Conservation (phyloP, 2,888 invertebrate species). For the Pollenia labialis region DNA sequence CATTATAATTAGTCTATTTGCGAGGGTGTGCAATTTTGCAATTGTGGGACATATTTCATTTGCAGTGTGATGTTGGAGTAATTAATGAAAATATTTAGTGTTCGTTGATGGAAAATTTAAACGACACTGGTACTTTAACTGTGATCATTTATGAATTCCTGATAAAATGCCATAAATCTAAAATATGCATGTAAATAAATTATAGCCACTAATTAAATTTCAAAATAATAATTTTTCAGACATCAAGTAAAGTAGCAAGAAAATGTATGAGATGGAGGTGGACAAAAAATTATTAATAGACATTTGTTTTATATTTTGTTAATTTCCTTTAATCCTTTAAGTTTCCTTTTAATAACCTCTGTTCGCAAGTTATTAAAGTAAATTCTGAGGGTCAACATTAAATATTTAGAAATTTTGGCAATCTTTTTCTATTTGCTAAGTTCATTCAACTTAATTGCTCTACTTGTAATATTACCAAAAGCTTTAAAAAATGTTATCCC, state of each 20-base stretch:
- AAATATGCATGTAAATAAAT: neutral
- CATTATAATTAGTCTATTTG: constrained; percentile 1
- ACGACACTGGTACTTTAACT: neutral
- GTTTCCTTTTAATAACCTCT: too few relatives aligned
- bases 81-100: neutral
- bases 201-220: neutral
- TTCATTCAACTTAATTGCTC: constrained; percentile 2
- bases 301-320: too few relatives aligned
- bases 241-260: too few relatives aligned
- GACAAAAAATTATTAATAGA: too few relatives aligned
- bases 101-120: neutral
- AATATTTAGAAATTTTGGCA: too few relatives aligned
- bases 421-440: neutral
- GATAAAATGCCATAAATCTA: neutral
- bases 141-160: neutral
- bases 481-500: neutral
- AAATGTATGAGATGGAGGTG: too few relatives aligned
- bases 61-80: neutral
- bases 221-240: too few relatives aligned
- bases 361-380: too few relatives aligned
- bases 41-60: neutral
- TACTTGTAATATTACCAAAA: neutral
- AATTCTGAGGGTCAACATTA: too few relatives aligned
- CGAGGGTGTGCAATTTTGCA: neutral
- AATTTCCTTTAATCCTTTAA: too few relatives aligned